Evolutionary conservation across 1,140 invertebrate genomes (phyloP).

Genomic region (Temnothorax longispinosus): DNA sequence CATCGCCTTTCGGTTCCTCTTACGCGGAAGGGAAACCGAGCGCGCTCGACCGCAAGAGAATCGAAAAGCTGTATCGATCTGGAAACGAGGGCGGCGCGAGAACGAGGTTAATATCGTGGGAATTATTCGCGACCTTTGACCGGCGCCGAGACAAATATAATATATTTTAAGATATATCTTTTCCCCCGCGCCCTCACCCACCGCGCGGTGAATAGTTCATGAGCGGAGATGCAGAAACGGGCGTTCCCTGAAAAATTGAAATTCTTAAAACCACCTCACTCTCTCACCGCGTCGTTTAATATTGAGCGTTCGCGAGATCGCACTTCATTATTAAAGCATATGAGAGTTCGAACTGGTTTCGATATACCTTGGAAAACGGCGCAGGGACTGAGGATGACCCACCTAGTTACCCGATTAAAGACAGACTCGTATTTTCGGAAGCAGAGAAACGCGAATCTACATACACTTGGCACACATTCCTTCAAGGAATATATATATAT

Average conservation of each 20-base stretch:
- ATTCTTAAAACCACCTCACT: slow-evolving; percentile 81
- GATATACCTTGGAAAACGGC: slow-evolving; percentile 26
- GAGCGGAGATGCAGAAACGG: slow-evolving; percentile 73
- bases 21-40: slow-evolving; percentile 43
- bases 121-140: slow-evolving; percentile 79
- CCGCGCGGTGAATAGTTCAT: slow-evolving; percentile 73
- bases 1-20: slow-evolving; percentile 36
- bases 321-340: slow-evolving; percentile 63
- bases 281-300: slow-evolving; percentile 77
- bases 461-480: slow-evolving; percentile 29
- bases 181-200: slow-evolving; percentile 63
- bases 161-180: slow-evolving; percentile 82
- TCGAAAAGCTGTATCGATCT: slow-evolving; percentile 52
- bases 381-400: slow-evolving; percentile 12
- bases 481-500: too few relatives aligned
- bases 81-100: slow-evolving; percentile 30
- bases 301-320: slow-evolving; percentile 71
- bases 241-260: slow-evolving; percentile 82
- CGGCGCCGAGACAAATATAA: slow-evolving; percentile 81
- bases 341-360: slow-evolving; percentile 47
- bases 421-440: slow-evolving; percentile 53
- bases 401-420: slow-evolving; percentile 54
- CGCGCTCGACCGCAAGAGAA: slow-evolving; percentile 22
- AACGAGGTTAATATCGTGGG: slow-evolving; percentile 63
- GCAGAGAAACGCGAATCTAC: neutral